Evolutionary conservation across 2,888 invertebrate species (phyloP).

Genomic region (Caenorhabditis becei): DNA sequence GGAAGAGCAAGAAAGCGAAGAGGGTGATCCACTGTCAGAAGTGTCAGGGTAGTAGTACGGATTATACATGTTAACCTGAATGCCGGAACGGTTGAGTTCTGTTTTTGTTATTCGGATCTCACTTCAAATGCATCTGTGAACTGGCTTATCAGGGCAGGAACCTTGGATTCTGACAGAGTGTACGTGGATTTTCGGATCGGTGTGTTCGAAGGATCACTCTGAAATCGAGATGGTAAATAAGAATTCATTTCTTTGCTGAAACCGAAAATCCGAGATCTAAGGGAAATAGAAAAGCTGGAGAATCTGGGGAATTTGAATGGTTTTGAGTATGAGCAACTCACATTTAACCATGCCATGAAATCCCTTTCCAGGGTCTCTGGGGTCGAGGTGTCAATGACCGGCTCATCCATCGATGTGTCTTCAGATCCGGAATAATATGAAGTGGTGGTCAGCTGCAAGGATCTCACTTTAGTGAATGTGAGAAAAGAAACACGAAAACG

Average conservation of each 20-base stretch:
- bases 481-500: constrained; percentile 26
- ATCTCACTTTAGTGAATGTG: constrained; percentile 1
- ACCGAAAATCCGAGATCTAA: too few species aligned
- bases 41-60: constrained; percentile 57
- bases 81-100: neutral
- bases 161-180: constrained; percentile 9
- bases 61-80: constrained; percentile 43
- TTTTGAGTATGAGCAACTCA: constrained; percentile 47
- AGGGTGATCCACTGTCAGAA: constrained; percentile 69
- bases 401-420: constrained; percentile 55
- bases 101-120: constrained; percentile 15
- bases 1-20: constrained; percentile 66
- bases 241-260: neutral
- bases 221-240: neutral
- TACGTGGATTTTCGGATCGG: constrained; percentile 49
- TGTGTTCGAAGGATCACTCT: constrained; percentile 56
- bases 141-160: constrained; percentile 40
- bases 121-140: constrained; percentile 51
- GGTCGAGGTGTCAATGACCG: constrained; percentile 78
- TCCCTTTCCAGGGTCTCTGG: constrained; percentile 78
- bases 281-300: neutral
- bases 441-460: constrained; percentile 37
- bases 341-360: constrained; percentile 79
- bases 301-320: neutral
- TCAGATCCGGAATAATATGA: neutral